Percentiles rank a stretch among this genome's conserved stretches.
phyloP scores from a whole-genome alignment of 2,113 vertebrate species.

The Gnathonemus echidnorhynchus region DNA sequence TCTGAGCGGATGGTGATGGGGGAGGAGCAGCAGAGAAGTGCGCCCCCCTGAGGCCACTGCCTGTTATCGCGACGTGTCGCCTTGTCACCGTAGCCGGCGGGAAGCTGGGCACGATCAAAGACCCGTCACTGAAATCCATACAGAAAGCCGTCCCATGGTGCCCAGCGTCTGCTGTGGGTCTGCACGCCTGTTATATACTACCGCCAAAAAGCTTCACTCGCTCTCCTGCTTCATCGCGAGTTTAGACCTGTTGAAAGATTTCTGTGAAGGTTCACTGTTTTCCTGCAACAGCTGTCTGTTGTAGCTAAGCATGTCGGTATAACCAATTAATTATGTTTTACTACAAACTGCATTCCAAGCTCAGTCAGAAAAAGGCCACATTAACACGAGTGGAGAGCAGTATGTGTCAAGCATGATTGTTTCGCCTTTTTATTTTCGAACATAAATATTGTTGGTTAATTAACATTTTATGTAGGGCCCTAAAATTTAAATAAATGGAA shows the following conservation, averaged over 20 bases:
- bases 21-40: slow-evolving; percentile 4
- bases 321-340: neutral
- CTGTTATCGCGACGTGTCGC: neutral
- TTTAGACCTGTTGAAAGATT: neutral
- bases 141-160: neutral
- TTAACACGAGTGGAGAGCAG: neutral
- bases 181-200: neutral
- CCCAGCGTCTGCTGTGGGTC: neutral
- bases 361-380: neutral
- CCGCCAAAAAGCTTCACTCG: too few species aligned
- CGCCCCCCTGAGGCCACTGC: neutral
- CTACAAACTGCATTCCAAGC: neutral
- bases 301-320: neutral
- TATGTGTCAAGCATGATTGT: neutral
- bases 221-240: neutral
- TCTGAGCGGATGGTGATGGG: slow-evolving; percentile 35
- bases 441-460: neutral
- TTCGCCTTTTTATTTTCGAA: neutral
- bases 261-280: neutral
- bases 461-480: neutral
- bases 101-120: neutral
- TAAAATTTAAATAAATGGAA: neutral
- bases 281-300: neutral
- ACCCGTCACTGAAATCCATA: neutral
- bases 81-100: neutral